phyloP scores from a whole-genome alignment of 2,888 invertebrate species.

The Antitype chi region DNA sequence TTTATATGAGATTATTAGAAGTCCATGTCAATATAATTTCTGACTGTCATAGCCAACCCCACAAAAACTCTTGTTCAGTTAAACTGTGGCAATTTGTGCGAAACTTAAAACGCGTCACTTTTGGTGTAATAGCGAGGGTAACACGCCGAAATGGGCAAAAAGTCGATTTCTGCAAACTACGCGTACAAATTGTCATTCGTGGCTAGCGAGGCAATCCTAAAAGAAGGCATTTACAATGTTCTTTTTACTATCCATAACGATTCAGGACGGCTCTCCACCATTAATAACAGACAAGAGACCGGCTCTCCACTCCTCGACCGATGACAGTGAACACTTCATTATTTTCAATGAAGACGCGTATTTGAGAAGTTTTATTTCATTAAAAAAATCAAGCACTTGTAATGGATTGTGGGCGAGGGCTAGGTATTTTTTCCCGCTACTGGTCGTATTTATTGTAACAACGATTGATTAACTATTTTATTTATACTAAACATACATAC shows the following conservation, averaged over 20 bases:
- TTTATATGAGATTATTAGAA: no score
- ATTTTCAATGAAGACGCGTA: slow-evolving; percentile 70
- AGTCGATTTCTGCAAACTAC: slow-evolving; percentile 62
- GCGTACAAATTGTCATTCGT: slow-evolving; percentile 72
- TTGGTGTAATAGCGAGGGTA: slow-evolving; percentile 4
- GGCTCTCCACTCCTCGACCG: slow-evolving; percentile 73
- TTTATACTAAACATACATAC: neutral
- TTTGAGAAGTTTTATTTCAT: neutral
- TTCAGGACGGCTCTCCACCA: slow-evolving; percentile 69
- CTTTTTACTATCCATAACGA: slow-evolving; percentile 77
- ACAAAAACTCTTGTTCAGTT: neutral
- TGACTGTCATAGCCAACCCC: neutral
- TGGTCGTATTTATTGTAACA: neutral
- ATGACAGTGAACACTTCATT: slow-evolving; percentile 76
- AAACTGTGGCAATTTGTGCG: neutral
- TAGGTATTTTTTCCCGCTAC: no score
- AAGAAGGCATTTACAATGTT: slow-evolving; percentile 78
- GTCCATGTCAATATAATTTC: neutral
- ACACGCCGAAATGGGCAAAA: slow-evolving; percentile 8
- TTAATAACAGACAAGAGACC: slow-evolving; percentile 78
- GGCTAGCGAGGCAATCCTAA: slow-evolving; percentile 70
- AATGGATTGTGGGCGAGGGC: no score
- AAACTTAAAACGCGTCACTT: slow-evolving; percentile 8
- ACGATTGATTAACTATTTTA: neutral
- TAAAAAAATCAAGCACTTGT: neutral